Evolutionary conservation across 2,888 invertebrate species (phyloP), one percentile per base, ranked within the genome.

Genomic region (Polia nebulosa): DNA sequence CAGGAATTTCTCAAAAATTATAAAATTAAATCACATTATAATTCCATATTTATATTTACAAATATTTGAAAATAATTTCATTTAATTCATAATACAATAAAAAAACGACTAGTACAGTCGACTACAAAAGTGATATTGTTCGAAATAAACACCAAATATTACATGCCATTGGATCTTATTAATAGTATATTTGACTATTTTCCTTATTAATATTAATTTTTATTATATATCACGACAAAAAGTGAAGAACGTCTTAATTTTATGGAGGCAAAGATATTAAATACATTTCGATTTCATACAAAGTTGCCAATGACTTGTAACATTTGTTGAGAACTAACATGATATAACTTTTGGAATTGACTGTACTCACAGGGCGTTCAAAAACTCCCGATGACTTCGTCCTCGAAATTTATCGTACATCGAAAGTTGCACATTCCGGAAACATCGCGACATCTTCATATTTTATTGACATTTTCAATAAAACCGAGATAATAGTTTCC

Each of bases 1-100:
- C 95, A 95, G 87, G 78, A 69, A 84, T 90, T 89, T 88, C 47
- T 36, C 47, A 70, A 72, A 71, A 83, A 76, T 88, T 80, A 89
- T 89, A 90, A 90, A 93, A 92, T 89, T 90, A 80, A 75, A 94
- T 93, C 93, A 94, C 92, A 93, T 89, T 87, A 83, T 80, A 86
- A 88, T 83, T 85, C 83, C 84, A 89, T 89, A 59, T 80, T 80
- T 67, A 85, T 94, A 94, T 94, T 93, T 94, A 95, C 94, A 95
- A 88, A 89, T 87, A 87, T 77, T 84, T 78, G 64, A 78, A 81
- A 82, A 81, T 81, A 83, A 83, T 80, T 83, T 74, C 73, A 82
- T 78, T 79, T 75, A 71, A 83, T 72, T 67, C 62, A 81, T 52
- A 81, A 71, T 70, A 77, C 68, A 34, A 73, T 72, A 74, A 81